Percentiles rank a stretch among this genome's conserved stretches.
Evolutionary conservation across 2,888 invertebrate species (phyloP).

Genomic region (Ornithoptera priamus): DNA sequence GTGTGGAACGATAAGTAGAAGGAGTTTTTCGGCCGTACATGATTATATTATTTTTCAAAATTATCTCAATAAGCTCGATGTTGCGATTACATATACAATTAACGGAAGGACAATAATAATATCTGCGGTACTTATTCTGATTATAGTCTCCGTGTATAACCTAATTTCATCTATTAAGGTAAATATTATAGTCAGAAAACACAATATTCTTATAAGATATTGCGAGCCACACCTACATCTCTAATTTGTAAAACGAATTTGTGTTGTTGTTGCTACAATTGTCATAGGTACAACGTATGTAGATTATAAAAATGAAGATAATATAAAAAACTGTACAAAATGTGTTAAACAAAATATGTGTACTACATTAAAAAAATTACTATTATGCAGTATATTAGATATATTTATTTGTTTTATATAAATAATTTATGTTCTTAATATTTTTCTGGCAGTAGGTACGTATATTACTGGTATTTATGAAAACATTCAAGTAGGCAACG

Average conservation of each 20-base stretch:
- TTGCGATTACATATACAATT: neutral
- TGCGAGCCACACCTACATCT: constrained; percentile 21
- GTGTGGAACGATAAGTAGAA: constrained; percentile 89
- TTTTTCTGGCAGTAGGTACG: too few relatives aligned
- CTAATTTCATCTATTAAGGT: neutral
- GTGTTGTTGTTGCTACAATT: constrained; percentile 12
- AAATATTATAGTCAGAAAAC: constrained; percentile 4
- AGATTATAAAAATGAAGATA: neutral
- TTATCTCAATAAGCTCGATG: neutral
- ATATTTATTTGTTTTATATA: too few relatives aligned
- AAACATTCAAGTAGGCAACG: too few relatives aligned
- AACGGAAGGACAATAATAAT: neutral
- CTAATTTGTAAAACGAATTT: constrained; percentile 26
- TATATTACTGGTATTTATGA: too few relatives aligned
- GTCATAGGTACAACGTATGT: neutral
- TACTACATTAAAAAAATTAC: neutral
- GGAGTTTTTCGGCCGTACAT: constrained; percentile 90
- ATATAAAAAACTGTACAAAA: neutral
- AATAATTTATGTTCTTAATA: too few relatives aligned
- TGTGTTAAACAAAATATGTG: neutral
- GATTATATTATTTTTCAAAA: constrained; percentile 30
- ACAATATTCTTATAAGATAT: constrained; percentile 12
- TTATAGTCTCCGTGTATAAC: neutral
- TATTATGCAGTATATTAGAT: too few relatives aligned
- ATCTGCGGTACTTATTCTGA: neutral